Evolutionary conservation across 2,888 invertebrate genomes (phyloP), one percentile per base, ranked within the genome.

Genomic region (Sialis lutaria): DNA sequence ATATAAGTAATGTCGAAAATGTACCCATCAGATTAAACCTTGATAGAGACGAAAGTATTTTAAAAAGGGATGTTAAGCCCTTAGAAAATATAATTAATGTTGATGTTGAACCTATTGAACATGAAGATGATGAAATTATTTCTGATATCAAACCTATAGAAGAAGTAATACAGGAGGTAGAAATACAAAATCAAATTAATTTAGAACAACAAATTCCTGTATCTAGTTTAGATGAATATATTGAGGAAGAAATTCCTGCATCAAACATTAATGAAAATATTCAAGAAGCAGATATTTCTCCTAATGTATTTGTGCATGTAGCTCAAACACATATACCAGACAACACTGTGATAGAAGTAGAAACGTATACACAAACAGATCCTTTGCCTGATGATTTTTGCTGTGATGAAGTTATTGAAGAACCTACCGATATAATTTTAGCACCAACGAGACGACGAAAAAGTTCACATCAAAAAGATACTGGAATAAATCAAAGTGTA

Each of bases 301-400:
- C 46, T 45, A 48, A 48, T 41, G 6, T 33, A 6, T 42, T 51
- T 48, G 13, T 41, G 8, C 35, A 33, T 10, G 51, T 55, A 31
- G 52, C 51, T 12, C 46, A 45, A 22, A 49, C 48, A 9, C 52
- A 55, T 8, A 22, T 22, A 22, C 22, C 22, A 22, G 22, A 22
- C 22, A 66, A 68, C 43, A 62, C 67, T 52, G 57, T 70, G 22
- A 60, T 73, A 50, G 85, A 85, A 63, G 77, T 78, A 30, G 82
- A 83, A 58, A 80, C 82, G 5, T 86, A 84, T 1, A 86, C 85
- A 1, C 88, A 89, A 65, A 89, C 88, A 0, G 88, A 89, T 64
- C 86, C 87, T 0, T 61, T 88, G 40, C 84, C 85, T 0, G 85
- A 86, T 55, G 86, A 85, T 55, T 75, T 82, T 49, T 73, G 76